Evolutionary conservation across 2,113 vertebrate genomes (phyloP), one percentile per base, ranked within the genome.

Genomic region (Tympanuchus pallidicinctus): DNA sequence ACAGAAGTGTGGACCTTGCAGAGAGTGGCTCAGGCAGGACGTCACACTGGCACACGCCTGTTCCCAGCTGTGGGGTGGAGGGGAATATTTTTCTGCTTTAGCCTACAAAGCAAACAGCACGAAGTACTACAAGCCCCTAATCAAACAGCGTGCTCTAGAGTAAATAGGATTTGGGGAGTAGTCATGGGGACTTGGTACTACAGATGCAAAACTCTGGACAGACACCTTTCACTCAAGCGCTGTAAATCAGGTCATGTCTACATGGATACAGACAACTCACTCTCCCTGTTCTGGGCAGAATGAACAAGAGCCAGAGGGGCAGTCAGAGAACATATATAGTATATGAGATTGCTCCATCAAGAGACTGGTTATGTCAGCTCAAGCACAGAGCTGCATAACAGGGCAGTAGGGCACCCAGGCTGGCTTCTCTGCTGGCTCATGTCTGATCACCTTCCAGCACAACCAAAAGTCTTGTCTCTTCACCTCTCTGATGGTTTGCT

Each of bases 41-140:
- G 0, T 85, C 52, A n/a, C 1, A 1, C 40, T 80, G 25, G 25
- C n/a, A 54, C 12, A 48, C 0, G 1, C 20, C 22, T 38, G 13
- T 75, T 17, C 27, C 6, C 36, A 72, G 2, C 4, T 2, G 61
- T 28, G 61, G 25, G 56, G 56, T n/a, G 3, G 19, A 54, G 30
- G 32, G 8, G 10, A 83, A 48, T 16, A 54, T 84, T 52, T 48
- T 48, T 84, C 64, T 89, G n/a, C 22, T 81, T 77, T 84, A 34
- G 14, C 27, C 60, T 65, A 54, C 42, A 77, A 30, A 61, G 60
- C 65, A 90, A 84, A 92, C 38, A 89, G 54, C 43, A 28, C 11
- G 69, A 61, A 42, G n/a, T 83, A n/a, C 34, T 81, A 59, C 60
- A 84, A 71, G n/a, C 54, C 34, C 10, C 4, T 82, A 69, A 61